Evolutionary conservation across 2,113 vertebrate genomes (phyloP), one percentile per base, ranked within the genome.

Genomic region (Pontoporia blainvillei): DNA sequence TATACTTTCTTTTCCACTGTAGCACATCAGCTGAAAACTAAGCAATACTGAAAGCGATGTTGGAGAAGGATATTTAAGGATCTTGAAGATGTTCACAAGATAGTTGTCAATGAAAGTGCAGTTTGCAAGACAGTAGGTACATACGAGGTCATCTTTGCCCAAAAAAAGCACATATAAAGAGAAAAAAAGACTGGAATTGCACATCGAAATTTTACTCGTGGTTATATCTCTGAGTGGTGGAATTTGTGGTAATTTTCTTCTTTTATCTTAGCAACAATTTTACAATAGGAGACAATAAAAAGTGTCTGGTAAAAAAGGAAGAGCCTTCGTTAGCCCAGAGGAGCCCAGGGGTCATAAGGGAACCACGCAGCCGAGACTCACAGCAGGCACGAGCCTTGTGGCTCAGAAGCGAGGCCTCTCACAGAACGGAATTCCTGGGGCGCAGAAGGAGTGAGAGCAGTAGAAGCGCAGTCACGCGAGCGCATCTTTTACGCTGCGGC

Each of bases 71-170:
- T 46, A 49, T 52, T 69, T 66, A 64, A 31, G 41, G 62, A 39
- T 17, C 21, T 34, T 81, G 25, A 72, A 92, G 82, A 91, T 66
- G 39, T 88, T 85, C 52, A n/a, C 20, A 66, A 49, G 49, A 39
- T 25, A 27, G 23, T 83, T 87, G 82, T 39, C 64, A 66, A 31
- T 57, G 36, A 66, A 75, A 87, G 61, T 66, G 5, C 5, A 20
- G 3, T 20, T 73, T 81, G 69, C 6, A 89, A 31, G 36, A 76
- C 25, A 46, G 31, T 6, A 31, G 6, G 7, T 81, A n/a, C 20
- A 9, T 39, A 64, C 36, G 54, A 82, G 49, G 57, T 44, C 23
- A 25, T n/a, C 59, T 59, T 78, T 81, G 29, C 36, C 29, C 2
- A 1, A 29, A 89, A 69, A 64, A 73, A 59, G 36, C 39, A 1